These are phyloP conservation scores for Oxyruncus cristatus DNA, from an alignment of 2,113 vertebrate genomes.

Conservation along the genomic window DNA sequence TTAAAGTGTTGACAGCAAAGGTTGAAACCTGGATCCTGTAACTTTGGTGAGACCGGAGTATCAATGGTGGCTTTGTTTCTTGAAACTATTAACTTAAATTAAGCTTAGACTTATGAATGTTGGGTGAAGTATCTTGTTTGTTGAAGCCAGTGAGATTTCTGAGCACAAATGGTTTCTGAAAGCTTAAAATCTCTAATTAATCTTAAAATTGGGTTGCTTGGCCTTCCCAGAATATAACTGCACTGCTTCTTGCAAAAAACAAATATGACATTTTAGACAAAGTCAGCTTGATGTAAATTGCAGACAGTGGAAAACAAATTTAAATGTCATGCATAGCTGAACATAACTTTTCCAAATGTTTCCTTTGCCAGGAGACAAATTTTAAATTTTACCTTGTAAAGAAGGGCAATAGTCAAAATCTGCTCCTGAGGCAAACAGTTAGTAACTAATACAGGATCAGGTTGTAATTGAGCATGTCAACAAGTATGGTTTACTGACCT, in stretches of 20 bases:
- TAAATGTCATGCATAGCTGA: slow-evolving; percentile 23
- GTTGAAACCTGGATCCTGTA: neutral
- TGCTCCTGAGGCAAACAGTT: neutral
- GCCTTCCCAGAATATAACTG: neutral
- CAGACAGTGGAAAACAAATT: slow-evolving; percentile 10
- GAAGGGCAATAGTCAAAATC: neutral
- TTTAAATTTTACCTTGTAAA: neutral
- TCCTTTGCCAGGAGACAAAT: neutral
- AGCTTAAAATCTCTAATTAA: neutral
- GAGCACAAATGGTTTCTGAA: neutral
- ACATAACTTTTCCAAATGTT: neutral
- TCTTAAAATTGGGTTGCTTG: neutral
- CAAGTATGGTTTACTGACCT: neutral
- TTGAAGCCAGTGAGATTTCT: neutral
- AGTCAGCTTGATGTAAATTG: slow-evolving; percentile 15
- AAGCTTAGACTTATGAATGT: neutral
- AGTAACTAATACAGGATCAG: neutral
- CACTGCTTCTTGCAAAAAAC: neutral
- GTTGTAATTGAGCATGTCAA: neutral
- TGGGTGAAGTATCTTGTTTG: neutral
- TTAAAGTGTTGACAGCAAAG: neutral
- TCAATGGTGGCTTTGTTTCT: neutral
- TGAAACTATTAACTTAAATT: neutral
- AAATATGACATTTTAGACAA: slow-evolving; percentile 14
- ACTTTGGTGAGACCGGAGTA: neutral